These are phyloP conservation scores for Stegana nigrithorax DNA, from an alignment of 2,888 invertebrate genomes.

Conservation along the genomic window DNA sequence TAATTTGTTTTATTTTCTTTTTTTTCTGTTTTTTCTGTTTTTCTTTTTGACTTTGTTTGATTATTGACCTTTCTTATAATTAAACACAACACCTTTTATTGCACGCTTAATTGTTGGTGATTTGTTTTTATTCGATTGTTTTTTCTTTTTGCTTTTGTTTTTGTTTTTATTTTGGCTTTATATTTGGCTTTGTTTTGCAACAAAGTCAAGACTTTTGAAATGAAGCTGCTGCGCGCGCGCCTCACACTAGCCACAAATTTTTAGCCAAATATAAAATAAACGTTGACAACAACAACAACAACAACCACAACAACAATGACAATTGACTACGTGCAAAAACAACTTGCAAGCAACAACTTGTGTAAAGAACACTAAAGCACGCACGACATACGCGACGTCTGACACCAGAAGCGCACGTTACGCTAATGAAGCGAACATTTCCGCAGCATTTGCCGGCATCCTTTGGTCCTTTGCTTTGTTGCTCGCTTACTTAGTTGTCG, in stretches of 20 bases:
- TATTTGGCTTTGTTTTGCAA: neutral
- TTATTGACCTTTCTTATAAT: conserved; percentile 52
- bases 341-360: conserved; percentile 28
- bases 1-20: conserved; percentile 10
- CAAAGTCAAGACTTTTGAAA: too few relatives aligned
- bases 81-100: conserved; percentile 34
- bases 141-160: neutral
- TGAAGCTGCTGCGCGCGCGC: neutral
- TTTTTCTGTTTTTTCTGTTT: conserved; percentile 16
- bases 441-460: conserved; percentile 54
- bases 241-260: conserved; percentile 7
- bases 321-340: conserved; percentile 12
- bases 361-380: conserved; percentile 9
- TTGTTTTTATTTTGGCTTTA: neutral
- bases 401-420: conserved; percentile 62
- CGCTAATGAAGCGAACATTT: conserved; percentile 64
- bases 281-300: conserved; percentile 33
- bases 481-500: conserved; percentile 8
- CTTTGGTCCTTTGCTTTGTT: conserved; percentile 41
- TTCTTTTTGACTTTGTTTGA: conserved; percentile 28
- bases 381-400: conserved; percentile 50
- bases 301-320: neutral
- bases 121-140: conserved; percentile 5
- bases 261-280: neutral
- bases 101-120: neutral